Conservation (phyloP, 2,113 vertebrate species). For the Parus major region DNA sequence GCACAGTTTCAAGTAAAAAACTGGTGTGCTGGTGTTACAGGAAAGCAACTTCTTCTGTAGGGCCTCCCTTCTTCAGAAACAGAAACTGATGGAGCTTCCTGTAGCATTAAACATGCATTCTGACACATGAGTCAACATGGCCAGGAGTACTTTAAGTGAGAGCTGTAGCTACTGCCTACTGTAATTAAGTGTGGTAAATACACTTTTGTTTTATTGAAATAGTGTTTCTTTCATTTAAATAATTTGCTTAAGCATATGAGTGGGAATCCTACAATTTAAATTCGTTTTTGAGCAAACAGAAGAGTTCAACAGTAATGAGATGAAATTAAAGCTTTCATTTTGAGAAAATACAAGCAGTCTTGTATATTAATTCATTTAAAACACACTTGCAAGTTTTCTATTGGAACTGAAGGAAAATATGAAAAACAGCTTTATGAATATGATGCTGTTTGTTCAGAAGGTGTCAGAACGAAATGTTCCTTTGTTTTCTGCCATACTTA, state of each 20-base stretch:
- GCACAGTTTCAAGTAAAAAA: neutral
- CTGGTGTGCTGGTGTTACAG: neutral
- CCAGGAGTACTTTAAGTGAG: neutral
- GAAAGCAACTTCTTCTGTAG: neutral
- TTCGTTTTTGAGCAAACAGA: neutral
- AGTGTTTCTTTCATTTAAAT: neutral
- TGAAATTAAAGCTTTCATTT: neutral
- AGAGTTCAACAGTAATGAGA: neutral
- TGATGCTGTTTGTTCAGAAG: neutral
- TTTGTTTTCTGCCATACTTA: neutral
- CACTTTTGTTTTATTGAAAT: neutral
- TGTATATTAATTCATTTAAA: neutral
- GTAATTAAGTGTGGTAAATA: neutral
- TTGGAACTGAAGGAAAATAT: neutral
- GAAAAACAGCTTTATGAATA: neutral
- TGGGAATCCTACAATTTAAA: neutral
- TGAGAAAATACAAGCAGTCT: neutral
- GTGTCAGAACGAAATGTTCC: neutral
- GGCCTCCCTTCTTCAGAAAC: neutral
- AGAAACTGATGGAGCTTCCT: neutral
- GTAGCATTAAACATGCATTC: neutral
- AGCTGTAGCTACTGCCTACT: neutral
- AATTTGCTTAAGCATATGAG: neutral
- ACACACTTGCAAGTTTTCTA: neutral
- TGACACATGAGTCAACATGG: neutral